Conservation (phyloP, 2,888 invertebrate species). For the Sialis lutaria region DNA sequence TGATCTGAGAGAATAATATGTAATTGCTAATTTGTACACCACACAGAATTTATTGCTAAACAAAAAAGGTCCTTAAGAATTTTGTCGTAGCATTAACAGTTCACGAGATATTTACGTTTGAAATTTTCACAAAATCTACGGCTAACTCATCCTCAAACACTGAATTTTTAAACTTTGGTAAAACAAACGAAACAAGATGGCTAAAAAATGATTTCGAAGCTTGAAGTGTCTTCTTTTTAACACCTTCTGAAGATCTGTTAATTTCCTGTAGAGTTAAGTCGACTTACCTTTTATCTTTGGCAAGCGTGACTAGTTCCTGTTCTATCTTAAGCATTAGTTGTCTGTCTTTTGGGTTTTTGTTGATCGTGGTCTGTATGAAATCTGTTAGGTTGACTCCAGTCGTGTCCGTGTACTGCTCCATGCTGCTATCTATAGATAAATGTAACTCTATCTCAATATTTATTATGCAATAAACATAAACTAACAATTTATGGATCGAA, state of each 20-base stretch:
- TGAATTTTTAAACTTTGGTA: too few relatives aligned
- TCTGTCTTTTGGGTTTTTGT: constrained; percentile 78
- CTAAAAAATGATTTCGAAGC: not conserved
- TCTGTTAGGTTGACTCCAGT: constrained; percentile 67
- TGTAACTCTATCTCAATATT: not conserved
- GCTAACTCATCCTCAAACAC: too few relatives aligned
- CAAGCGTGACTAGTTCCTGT: constrained; percentile 66
- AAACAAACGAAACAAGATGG: not conserved
- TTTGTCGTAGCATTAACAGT: too few relatives aligned
- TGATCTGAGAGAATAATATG: too few relatives aligned
- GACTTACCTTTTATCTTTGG: constrained; percentile 62
- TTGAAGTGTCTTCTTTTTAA: too few relatives aligned
- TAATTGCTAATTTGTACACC: too few relatives aligned
- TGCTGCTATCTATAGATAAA: constrained; percentile 47
- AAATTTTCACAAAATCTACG: too few relatives aligned
- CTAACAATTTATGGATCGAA: not conserved
- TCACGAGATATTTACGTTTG: too few relatives aligned
- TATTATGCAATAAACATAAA: not conserved
- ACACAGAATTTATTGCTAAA: too few relatives aligned
- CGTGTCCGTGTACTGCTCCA: constrained; percentile 56
- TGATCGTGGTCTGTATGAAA: constrained; percentile 80
- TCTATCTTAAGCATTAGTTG: constrained; percentile 73
- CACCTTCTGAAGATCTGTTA: too few relatives aligned
- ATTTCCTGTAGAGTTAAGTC: not conserved
- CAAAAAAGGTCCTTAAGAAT: too few relatives aligned